Base-by-base conservation (phyloP, 1,140 invertebrate species). In the Lepidurus apus region DNA sequence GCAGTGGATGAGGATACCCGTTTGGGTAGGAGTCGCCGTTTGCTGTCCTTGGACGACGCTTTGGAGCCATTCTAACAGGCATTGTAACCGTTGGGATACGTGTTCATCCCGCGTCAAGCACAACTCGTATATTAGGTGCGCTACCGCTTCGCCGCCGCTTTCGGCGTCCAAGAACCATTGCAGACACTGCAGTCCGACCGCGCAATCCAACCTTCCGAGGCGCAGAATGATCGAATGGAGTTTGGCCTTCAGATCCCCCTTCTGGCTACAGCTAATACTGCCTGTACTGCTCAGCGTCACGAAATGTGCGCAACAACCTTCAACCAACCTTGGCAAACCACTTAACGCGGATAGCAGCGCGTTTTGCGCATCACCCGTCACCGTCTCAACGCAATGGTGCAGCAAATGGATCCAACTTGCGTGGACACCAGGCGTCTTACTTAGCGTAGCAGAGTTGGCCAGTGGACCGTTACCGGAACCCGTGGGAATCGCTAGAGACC, bases 91-190 rank as follows among this genome's bases (percentile, higher is more conserved):
- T 13, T 10, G 76, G 24, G 17, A 47, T 13, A 42, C 79, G 80
- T 84, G 87, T 13, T 83, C 84, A 82, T 88, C 87, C 80, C 87
- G 85, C 3, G 86, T 84, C 4, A 88, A 90, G 81, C 93, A 94
- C 26, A 95, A 85, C 83, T 93, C 90, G 81, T 91, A 92, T 24
- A 95, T 85, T 73, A 95, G 86, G 85, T 93, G 93, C 80, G 93
- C 92, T 21, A 93, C 91, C 43, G 92, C 90, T 82, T 93, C 91
- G 77, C 89, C 47, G 42, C 76, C 80, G 74, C 77, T 79, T 74
- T 74, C 77, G 73, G 17, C 44, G 65, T 79, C 47, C 42, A 79
- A n/a, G 26, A 74, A 74, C 42, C 74, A 74, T 10, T 74, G 73
- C 21, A 79, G 42, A 10, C 44, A 74, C 42, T 75, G 73, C 45